A percentile compares a stretch with the other conserved stretches of the same genome.
Conservation (phyloP, 1,140 invertebrate genomes). For the Solen grandis region DNA sequence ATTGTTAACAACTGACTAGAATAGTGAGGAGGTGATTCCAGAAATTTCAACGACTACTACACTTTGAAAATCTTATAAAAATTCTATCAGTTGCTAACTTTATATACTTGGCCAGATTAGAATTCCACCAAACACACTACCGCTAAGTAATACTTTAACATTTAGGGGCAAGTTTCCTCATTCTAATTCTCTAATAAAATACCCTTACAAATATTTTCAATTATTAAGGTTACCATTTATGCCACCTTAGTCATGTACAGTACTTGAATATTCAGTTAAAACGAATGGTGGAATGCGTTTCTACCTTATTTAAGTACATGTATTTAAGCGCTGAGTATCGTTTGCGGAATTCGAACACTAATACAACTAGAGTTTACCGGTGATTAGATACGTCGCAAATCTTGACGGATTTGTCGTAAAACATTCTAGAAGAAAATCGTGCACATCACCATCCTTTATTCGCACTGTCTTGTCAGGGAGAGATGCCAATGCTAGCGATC, state of each 20-base stretch:
- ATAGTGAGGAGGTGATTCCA: neutral
- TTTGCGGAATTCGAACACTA: neutral
- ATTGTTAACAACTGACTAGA: neutral
- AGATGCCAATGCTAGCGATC: conserved; percentile 57
- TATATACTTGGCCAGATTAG: too few species aligned
- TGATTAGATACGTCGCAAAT: conserved; percentile 66
- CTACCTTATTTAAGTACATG: neutral
- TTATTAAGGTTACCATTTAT: too few species aligned
- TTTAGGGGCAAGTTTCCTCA: too few species aligned
- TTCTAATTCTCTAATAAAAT: too few species aligned
- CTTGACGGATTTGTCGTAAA: conserved; percentile 62
- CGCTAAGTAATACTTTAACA: too few species aligned
- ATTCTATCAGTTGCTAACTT: neutral
- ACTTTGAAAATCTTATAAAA: neutral
- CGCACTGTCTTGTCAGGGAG: conserved; percentile 63
- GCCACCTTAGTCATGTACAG: too few species aligned
- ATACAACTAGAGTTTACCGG: conserved; percentile 52
- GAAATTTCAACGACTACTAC: neutral
- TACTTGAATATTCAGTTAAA: too few species aligned
- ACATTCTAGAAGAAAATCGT: conserved; percentile 67
- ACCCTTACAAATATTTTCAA: too few species aligned
- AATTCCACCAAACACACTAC: too few species aligned
- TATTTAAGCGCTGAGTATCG: neutral
- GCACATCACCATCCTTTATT: conserved; percentile 56
- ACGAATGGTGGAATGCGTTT: too few species aligned